Conservation (phyloP, 2,888 invertebrate species). For the Callyntrura guangdongensis region DNA sequence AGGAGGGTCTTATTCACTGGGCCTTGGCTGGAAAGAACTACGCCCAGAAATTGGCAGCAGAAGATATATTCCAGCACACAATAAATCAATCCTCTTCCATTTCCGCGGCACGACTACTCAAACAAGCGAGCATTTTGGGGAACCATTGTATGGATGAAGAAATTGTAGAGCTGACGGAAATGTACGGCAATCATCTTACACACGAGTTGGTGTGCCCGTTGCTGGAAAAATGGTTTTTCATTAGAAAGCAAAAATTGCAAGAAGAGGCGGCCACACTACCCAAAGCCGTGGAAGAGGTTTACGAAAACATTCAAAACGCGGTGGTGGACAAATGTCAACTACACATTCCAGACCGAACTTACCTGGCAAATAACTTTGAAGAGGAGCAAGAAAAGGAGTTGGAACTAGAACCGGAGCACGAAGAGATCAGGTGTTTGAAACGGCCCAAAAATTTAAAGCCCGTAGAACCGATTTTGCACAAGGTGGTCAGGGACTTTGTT, state of each 20-base stretch:
- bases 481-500: not conserved
- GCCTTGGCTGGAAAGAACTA: conserved; percentile 75
- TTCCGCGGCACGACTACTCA: not conserved
- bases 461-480: not conserved
- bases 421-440: conserved; percentile 13
- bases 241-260: conserved; percentile 5
- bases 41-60: conserved; percentile 75
- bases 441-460: not conserved
- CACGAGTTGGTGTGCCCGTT: not conserved
- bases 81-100: not conserved
- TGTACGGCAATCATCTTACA: conserved; percentile 56
- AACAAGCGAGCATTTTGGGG: conserved; percentile 47
- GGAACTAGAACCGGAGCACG: conserved; percentile 77
- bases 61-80: conserved; percentile 48
- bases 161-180: not conserved
- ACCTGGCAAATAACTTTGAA: conserved; percentile 56
- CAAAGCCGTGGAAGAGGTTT: not conserved
- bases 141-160: conserved; percentile 37
- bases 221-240: conserved; percentile 8
- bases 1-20: conserved; percentile 81
- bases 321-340: not conserved
- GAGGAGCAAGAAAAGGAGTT: conserved; percentile 82
- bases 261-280: not conserved
- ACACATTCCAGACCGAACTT: conserved; percentile 27
- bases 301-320: not conserved